Percentiles rank a stretch among this genome's conserved stretches.
These are phyloP conservation scores for Punctoribates punctum DNA, from an alignment of 2,888 invertebrate genomes.

Conservation along the genomic window DNA sequence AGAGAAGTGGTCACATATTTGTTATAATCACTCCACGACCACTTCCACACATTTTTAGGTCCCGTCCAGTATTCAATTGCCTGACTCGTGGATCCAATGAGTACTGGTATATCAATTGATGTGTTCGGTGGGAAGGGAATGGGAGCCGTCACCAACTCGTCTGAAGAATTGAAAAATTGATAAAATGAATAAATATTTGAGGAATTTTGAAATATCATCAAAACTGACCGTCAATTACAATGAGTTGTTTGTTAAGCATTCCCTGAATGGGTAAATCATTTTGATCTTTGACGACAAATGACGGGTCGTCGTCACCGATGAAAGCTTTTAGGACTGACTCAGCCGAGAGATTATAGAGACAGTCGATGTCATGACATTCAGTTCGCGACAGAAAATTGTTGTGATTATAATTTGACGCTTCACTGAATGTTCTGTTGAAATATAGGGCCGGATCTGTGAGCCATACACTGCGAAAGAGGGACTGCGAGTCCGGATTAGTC, in stretches of 20 bases:
- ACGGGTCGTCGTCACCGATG: slow-evolving; percentile 50
- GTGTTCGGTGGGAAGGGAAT: slow-evolving; percentile 24
- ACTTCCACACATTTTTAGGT: slow-evolving; percentile 48
- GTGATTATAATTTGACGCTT: slow-evolving; percentile 44
- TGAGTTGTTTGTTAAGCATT: slow-evolving; percentile 48
- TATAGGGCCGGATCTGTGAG: slow-evolving; percentile 47
- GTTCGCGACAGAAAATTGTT: slow-evolving; percentile 45
- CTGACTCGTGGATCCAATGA: slow-evolving; percentile 51
- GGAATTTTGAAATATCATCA: not conserved
- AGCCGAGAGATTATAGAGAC: slow-evolving; percentile 43
- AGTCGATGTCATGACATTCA: slow-evolving; percentile 42
- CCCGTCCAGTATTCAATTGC: slow-evolving; percentile 50
- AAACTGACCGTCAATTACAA: slow-evolving; percentile 47
- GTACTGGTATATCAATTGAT: slow-evolving; percentile 49
- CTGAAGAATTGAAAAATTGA: not conserved
- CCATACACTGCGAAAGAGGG: slow-evolving; percentile 46
- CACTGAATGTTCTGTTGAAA: slow-evolving; percentile 45
- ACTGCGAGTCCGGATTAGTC: slow-evolving; percentile 33
- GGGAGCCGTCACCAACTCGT: slow-evolving; percentile 33
- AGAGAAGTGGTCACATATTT: slow-evolving; percentile 50
- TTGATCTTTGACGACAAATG: slow-evolving; percentile 50
- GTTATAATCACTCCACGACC: slow-evolving; percentile 50
- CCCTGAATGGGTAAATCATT: slow-evolving; percentile 50
- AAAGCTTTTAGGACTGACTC: slow-evolving; percentile 45
- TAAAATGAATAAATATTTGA: not conserved